phyloP scores from a whole-genome alignment of 2,888 invertebrate genomes.

The Cephus runcator region DNA sequence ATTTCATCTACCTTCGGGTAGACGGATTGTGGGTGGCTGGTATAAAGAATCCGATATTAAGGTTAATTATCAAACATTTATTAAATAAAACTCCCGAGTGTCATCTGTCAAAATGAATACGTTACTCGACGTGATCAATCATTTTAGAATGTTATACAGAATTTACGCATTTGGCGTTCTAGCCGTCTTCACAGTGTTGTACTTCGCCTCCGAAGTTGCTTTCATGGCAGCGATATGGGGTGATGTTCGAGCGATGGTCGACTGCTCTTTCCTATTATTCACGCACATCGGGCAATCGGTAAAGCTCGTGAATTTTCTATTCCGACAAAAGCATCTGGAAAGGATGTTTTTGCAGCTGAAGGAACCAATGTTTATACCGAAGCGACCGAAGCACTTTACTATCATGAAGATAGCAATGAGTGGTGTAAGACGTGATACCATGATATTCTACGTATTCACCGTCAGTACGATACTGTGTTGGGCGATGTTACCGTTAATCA shows the following conservation, averaged over 20 bases:
- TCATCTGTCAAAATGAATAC: no score
- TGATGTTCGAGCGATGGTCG: conserved; percentile 45
- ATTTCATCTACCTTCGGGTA: conserved; percentile 15
- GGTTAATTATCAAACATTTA: not conserved
- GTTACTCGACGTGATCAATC: no score
- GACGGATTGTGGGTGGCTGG: conserved; percentile 19
- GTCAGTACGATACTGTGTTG: conserved; percentile 50
- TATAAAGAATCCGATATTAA: conserved; percentile 17
- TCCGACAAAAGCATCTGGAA: conserved; percentile 21
- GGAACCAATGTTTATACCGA: conserved; percentile 43
- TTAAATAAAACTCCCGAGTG: no score
- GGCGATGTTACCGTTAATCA: conserved; percentile 54
- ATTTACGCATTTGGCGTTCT: no score
- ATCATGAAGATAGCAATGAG: conserved; percentile 38
- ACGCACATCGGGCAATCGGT: conserved; percentile 38
- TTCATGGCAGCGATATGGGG: conserved; percentile 66
- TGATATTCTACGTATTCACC: conserved; percentile 40
- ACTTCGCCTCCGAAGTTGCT: conserved; percentile 58
- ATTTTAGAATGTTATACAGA: no score
- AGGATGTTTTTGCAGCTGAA: conserved; percentile 28
- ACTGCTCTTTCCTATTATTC: conserved; percentile 47
- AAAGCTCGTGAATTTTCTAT: conserved; percentile 23
- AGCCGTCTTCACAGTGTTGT: not conserved
- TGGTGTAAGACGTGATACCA: conserved; percentile 37
- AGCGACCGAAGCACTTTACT: conserved; percentile 34